Conservation (phyloP, 1,140 invertebrate genomes). For the Lucilia sericata region DNA sequence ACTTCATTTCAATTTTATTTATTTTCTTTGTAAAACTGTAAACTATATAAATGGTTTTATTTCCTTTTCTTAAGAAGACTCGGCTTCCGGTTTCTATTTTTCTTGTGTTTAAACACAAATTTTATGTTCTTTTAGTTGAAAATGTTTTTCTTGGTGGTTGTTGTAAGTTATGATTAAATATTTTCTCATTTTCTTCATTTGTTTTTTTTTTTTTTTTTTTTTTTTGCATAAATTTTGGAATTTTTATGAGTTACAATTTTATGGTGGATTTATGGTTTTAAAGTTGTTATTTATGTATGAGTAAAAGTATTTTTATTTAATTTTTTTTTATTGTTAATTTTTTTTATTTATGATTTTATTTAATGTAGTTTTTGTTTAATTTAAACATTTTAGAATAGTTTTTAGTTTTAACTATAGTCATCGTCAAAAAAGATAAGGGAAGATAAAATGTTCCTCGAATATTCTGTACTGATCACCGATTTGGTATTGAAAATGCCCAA, state of each 20-base stretch:
- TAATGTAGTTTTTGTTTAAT: too few species aligned
- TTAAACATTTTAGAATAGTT: too few species aligned
- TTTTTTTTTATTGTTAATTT: too few species aligned
- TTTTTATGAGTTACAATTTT: not conserved
- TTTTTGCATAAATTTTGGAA: not conserved
- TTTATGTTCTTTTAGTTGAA: not conserved
- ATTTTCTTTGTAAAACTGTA: conserved; percentile 17
- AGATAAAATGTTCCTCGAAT: too few species aligned
- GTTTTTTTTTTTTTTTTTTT: not conserved
- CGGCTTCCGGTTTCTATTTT: not conserved
- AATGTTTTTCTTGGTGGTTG: not conserved
- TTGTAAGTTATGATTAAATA: not conserved
- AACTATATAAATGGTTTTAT: conserved; percentile 7
- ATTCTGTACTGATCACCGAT: too few species aligned
- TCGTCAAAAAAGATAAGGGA: too few species aligned
- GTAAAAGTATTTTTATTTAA: too few species aligned
- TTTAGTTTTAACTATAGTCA: too few species aligned
- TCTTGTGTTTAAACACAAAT: not conserved
- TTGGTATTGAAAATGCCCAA: too few species aligned
- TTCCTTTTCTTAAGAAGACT: not conserved
- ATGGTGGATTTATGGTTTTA: not conserved
- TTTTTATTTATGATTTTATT: too few species aligned
- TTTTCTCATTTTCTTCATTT: not conserved
- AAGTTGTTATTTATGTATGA: not conserved
- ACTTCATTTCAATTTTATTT: conserved; percentile 5